These are phyloP conservation scores for Muraenolepis orangiensis DNA, from an alignment of 2,797 vertebrate genomes.

Conservation along the genomic window DNA sequence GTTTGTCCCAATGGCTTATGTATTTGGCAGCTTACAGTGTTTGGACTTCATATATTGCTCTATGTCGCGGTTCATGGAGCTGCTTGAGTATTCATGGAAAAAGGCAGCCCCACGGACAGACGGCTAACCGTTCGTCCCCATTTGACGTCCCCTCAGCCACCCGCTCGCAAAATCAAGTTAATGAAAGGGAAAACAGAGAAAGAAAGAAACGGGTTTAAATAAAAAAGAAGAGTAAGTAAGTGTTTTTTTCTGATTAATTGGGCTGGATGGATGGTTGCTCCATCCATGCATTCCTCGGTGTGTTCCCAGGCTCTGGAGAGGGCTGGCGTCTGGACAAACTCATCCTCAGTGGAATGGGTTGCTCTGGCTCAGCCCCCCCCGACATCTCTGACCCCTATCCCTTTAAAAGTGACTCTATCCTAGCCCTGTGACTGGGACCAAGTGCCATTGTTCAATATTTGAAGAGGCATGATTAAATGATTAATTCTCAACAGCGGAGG, in stretches of 20 bases:
- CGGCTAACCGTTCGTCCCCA: slow-evolving; percentile 33
- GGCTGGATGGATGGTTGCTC: slow-evolving; percentile 20
- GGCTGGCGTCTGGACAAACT: not conserved
- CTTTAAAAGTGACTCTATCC: not conserved
- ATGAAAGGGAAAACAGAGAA: slow-evolving; percentile 11
- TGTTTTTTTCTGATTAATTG: slow-evolving; percentile 10
- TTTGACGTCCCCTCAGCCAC: slow-evolving; percentile 1
- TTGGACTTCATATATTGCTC: not conserved
- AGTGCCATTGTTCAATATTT: slow-evolving; percentile 64
- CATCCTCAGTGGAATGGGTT: not conserved
- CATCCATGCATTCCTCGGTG: not conserved
- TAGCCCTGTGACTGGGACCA: not conserved
- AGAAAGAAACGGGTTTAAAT: not conserved
- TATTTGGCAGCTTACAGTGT: no score
- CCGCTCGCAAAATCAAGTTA: slow-evolving; percentile 24
- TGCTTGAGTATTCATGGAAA: no score
- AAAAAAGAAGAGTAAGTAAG: not conserved
- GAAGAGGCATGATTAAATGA: slow-evolving; percentile 62
- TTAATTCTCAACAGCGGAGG: slow-evolving; percentile 53
- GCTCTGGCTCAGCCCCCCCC: not conserved
- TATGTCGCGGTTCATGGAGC: no score
- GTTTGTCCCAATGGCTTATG: not conserved
- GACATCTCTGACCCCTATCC: not conserved
- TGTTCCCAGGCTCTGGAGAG: not conserved
- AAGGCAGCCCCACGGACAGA: no score